A percentile compares a stretch with the other conserved stretches of the same genome.
These are phyloP conservation scores for Nineta flava DNA, from an alignment of 2,888 invertebrate genomes.

Conservation along the genomic window DNA sequence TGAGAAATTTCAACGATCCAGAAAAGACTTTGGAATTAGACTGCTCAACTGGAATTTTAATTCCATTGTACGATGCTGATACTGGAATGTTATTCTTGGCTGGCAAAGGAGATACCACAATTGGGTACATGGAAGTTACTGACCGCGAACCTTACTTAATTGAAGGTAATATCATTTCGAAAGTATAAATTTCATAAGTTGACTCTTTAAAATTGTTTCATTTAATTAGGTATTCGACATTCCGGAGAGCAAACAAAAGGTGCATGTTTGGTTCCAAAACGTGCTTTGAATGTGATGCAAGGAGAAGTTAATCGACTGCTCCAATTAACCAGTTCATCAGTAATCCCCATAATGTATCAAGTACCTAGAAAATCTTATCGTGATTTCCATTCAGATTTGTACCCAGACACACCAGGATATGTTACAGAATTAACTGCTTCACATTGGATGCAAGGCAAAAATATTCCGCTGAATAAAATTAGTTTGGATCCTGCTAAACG, in stretches of 20 bases:
- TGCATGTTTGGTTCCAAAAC: slow-evolving; percentile 80
- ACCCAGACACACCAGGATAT: slow-evolving; percentile 75
- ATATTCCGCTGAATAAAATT: slow-evolving; percentile 62
- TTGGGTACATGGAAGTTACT: slow-evolving; percentile 78
- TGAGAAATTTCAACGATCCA: slow-evolving; percentile 59
- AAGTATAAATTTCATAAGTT: not conserved
- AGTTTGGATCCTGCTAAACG: slow-evolving; percentile 68
- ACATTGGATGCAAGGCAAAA: slow-evolving; percentile 68
- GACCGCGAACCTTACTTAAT: slow-evolving; percentile 81
- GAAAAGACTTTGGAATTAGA: slow-evolving; percentile 69
- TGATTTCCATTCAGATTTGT: slow-evolving; percentile 88
- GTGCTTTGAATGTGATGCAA: slow-evolving; percentile 89
- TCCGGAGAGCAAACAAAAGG: slow-evolving; percentile 93
- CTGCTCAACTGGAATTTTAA: slow-evolving; percentile 77
- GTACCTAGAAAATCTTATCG: slow-evolving; percentile 55
- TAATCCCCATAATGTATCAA: slow-evolving; percentile 89
- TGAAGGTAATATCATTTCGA: slow-evolving; percentile 33
- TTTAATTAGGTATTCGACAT: slow-evolving; percentile 44
- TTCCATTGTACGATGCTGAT: slow-evolving; percentile 85
- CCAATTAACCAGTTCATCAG: slow-evolving; percentile 69
- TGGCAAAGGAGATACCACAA: slow-evolving; percentile 87
- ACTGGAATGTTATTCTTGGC: slow-evolving; percentile 91
- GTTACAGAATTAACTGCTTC: slow-evolving; percentile 63
- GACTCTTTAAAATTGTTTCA: not conserved
- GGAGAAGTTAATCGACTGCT: slow-evolving; percentile 88